Percentiles rank a stretch among this genome's conserved stretches.
phyloP scores from a whole-genome alignment of 2,888 invertebrate genomes.

The Masnerella sp. region DNA sequence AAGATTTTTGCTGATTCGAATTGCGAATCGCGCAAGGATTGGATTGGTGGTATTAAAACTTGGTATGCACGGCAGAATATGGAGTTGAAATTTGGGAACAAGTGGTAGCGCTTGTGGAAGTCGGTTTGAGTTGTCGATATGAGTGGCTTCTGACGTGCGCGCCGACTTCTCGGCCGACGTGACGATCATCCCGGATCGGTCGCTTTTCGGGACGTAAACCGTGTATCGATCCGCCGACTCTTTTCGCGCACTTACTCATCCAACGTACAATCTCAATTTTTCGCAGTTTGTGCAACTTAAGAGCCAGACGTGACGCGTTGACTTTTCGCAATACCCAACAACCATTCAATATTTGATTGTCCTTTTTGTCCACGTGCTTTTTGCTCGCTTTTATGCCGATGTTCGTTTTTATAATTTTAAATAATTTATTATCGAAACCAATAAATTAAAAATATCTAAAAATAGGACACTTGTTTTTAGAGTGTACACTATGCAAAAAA shows the following conservation, averaged over 20 bases:
- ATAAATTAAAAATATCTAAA: no score
- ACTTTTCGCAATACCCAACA: conserved; percentile 15
- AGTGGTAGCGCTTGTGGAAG: conserved; percentile 20
- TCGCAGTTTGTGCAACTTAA: conserved; percentile 49
- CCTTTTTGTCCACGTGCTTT: no score
- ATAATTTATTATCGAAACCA: no score
- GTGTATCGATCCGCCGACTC: conserved; percentile 37
- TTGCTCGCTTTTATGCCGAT: no score
- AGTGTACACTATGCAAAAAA: no score
- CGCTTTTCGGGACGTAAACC: conserved; percentile 33
- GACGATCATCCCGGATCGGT: conserved; percentile 51
- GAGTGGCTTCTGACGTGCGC: conserved; percentile 39
- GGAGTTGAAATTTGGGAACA: conserved; percentile 46
- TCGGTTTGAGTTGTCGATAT: conserved; percentile 40
- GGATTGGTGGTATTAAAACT: no score
- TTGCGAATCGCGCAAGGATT: no score
- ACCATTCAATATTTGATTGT: conserved; percentile 41
- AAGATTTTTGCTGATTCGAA: no score
- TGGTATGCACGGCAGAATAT: conserved; percentile 32
- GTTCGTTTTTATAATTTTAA: no score
- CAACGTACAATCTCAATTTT: conserved; percentile 50
- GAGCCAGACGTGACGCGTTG: conserved; percentile 22
- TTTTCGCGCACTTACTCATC: conserved; percentile 37
- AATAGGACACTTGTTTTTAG: no score
- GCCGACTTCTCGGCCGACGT: conserved; percentile 43